Evolutionary conservation across 2,888 invertebrate genomes (phyloP), one percentile per base, ranked within the genome.

Genomic region (Caradrina kadenii): DNA sequence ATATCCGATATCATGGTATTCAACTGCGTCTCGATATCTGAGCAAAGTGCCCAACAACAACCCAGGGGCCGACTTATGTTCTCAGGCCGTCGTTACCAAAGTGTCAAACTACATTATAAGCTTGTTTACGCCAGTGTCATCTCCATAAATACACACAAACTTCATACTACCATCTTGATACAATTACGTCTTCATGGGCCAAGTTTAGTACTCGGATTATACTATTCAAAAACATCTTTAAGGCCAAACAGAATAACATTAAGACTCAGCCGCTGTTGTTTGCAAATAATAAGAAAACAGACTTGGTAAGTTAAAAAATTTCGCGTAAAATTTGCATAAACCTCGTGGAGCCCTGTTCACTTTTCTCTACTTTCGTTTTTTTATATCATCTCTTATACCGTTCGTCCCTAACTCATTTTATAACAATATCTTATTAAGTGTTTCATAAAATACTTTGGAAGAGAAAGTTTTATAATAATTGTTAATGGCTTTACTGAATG

Each of bases 271-370:
- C 90, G 87, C 88, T 84, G 92, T 90, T 94, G 93, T 93, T 94
- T 88, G 88, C 89, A 93, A 93, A 93, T 92, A 93, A 94, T 92
- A 94, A 93, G 92, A 92, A 91, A 86, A 91, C 91, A 91, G 90
- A 90, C 88, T 92, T 89, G 89, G 90, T 81, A 93, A 94, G 92
- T 93, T 92, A 89, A 93, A 94, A 93, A 93, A 91, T 79, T 89
- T 90, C 89, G 87, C 92, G 91, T 91, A 87, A 92, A 93, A 95
- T 95, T 95, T 93, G 88, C 95, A 94, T 95, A 95, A 94, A 93
- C 93, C 93, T 92, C 87, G 89, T 87, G 87, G 82, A 88, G 89
- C 88, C 87, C 86, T 87, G 89, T 91, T 89, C 90, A 90, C 88
- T 93, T 92, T 91, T 89, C 87, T 87, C 88, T 86, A 87, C 92